Conservation (phyloP, 2,888 invertebrate species). For the Choristoneura rosaceana region DNA sequence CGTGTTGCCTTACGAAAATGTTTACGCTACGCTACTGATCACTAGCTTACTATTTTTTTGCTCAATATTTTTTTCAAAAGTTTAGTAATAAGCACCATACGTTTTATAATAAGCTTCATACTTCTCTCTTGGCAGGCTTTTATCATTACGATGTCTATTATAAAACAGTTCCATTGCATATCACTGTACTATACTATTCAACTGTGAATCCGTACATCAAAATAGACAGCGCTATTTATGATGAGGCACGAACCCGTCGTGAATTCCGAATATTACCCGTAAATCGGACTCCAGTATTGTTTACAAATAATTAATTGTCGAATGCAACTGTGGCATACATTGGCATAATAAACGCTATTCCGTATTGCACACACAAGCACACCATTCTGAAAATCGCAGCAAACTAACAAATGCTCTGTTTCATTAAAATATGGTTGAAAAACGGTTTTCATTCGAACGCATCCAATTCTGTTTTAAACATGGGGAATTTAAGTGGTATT, state of each 20-base stretch:
- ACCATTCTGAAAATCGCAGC: constrained; percentile 49
- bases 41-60: too few relatives aligned
- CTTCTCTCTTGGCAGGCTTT: neutral
- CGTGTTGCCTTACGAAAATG: too few relatives aligned
- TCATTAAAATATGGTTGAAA: constrained; percentile 45
- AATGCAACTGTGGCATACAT: constrained; percentile 80
- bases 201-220: constrained; percentile 17
- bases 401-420: constrained; percentile 50
- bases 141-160: neutral
- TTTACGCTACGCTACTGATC: too few relatives aligned
- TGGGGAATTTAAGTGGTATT: constrained; percentile 74
- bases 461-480: constrained; percentile 62
- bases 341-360: constrained; percentile 78
- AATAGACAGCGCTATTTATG: constrained; percentile 64
- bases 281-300: constrained; percentile 66
- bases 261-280: constrained; percentile 53
- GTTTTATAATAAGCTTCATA: neutral
- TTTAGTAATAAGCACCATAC: too few relatives aligned
- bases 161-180: neutral
- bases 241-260: constrained; percentile 63
- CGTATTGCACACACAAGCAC: constrained; percentile 69
- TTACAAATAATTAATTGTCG: constrained; percentile 84
- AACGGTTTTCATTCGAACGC: constrained; percentile 37
- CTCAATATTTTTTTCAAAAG: too few relatives aligned
- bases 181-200: neutral